These are phyloP conservation scores for Entosphenus tridentatus DNA, from an alignment of 2,113 vertebrate species.

Conservation along the genomic window DNA sequence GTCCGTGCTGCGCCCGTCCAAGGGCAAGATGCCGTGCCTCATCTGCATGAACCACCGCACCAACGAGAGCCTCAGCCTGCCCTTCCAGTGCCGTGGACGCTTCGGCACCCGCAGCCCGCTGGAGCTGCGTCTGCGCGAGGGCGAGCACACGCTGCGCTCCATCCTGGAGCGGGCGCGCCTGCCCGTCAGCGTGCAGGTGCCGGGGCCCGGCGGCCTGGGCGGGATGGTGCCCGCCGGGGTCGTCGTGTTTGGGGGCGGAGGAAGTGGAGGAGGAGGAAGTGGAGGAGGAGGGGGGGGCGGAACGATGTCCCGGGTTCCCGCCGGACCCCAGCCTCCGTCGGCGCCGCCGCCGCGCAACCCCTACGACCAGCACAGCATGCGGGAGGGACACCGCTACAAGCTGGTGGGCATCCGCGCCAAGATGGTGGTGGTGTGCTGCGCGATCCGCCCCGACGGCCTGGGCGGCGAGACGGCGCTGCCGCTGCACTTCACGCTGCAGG, in stretches of 20 bases:
- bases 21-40: conserved; percentile 79
- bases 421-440: conserved; percentile 78
- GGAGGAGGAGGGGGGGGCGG: no score
- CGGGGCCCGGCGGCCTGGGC: conserved; percentile 13
- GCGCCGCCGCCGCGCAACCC: conserved; percentile 59
- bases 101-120: conserved; percentile 85
- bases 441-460: conserved; percentile 50
- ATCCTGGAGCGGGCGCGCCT: conserved; percentile 87
- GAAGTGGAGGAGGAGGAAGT: no score
- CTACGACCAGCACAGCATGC: conserved; percentile 69
- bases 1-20: conserved; percentile 17
- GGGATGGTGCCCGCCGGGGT: no score
- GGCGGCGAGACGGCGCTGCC: conserved; percentile 23
- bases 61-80: conserved; percentile 85
- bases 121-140: conserved; percentile 84
- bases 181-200: conserved; percentile 77
- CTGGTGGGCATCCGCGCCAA: conserved; percentile 89
- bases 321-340: not conserved
- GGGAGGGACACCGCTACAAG: conserved; percentile 92
- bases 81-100: conserved; percentile 76
- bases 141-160: conserved; percentile 78
- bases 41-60: conserved; percentile 98
- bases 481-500: conserved; percentile 69
- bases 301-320: no score
- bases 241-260: no score